A percentile compares a stretch with the other conserved stretches of the same genome.
Conservation (phyloP, 2,888 invertebrate genomes). For the Oligia latruncula region DNA sequence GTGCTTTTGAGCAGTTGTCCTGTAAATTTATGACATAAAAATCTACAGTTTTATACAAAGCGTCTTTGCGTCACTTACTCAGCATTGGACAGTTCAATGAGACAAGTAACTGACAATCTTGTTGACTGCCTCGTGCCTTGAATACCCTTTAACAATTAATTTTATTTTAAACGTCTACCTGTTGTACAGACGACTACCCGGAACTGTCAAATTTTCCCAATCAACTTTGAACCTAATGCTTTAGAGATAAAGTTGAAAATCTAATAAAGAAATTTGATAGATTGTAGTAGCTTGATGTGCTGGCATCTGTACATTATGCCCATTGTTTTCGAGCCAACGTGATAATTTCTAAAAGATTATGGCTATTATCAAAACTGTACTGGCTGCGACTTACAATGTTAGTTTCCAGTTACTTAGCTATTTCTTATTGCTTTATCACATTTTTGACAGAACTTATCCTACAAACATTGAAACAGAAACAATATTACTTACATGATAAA, state of each 20-base stretch:
- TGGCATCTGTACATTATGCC: too few relatives aligned
- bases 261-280: too few relatives aligned
- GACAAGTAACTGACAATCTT: constrained; percentile 12
- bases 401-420: too few relatives aligned
- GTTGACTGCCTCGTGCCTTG: not conserved
- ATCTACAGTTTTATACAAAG: not conserved
- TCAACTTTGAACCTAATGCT: too few relatives aligned
- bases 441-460: not conserved
- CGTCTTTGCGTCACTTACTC: not conserved
- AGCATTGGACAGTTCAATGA: not conserved
- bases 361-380: not conserved
- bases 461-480: not conserved
- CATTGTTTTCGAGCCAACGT: not conserved
- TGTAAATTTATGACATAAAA: constrained; percentile 8
- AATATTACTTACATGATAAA: not conserved
- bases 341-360: not conserved
- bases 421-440: too few relatives aligned
- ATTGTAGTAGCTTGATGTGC: too few relatives aligned
- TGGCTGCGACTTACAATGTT: not conserved
- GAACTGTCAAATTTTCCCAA: too few relatives aligned
- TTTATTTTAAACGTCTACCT: not conserved
- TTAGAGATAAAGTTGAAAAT: too few relatives aligned
- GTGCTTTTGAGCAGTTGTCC: not conserved
- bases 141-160: not conserved
- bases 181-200: not conserved